Conservation (phyloP, 2,113 vertebrate genomes). For the Ailuropoda melanoleuca region DNA sequence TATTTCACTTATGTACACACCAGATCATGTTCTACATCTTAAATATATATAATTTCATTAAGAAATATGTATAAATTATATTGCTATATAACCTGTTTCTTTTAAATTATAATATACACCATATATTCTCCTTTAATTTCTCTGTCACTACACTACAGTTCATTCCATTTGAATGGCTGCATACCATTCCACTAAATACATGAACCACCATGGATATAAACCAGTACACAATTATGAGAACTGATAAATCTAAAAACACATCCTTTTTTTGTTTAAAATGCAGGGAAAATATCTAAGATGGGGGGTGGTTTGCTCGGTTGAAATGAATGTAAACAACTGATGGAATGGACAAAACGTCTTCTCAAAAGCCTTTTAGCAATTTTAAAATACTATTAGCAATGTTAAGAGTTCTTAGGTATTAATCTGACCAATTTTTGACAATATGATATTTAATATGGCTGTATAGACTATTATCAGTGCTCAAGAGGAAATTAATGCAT, state of each 20-base stretch:
- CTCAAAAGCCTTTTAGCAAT: background rate
- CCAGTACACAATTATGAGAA: background rate
- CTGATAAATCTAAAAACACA: background rate
- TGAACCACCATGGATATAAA: background rate
- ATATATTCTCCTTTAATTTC: background rate
- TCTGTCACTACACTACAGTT: background rate
- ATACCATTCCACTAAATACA: background rate
- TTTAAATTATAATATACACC: background rate
- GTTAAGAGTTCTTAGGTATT: background rate
- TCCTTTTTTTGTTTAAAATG: background rate
- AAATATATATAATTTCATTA: background rate
- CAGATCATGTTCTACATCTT: background rate
- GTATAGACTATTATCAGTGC: background rate
- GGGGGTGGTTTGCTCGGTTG: background rate
- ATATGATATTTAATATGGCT: background rate
- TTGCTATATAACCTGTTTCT: background rate
- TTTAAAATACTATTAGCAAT: background rate
- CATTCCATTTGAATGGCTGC: background rate
- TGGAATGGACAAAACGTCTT: background rate
- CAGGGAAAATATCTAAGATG: background rate
- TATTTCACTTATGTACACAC: background rate
- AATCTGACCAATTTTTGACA: background rate
- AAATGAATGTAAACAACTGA: slow-evolving; percentile 26
- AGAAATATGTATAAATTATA: background rate
- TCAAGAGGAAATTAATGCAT: background rate